phyloP scores from a whole-genome alignment of 1,140 invertebrate species.

The Brachionus calyciflorus region DNA sequence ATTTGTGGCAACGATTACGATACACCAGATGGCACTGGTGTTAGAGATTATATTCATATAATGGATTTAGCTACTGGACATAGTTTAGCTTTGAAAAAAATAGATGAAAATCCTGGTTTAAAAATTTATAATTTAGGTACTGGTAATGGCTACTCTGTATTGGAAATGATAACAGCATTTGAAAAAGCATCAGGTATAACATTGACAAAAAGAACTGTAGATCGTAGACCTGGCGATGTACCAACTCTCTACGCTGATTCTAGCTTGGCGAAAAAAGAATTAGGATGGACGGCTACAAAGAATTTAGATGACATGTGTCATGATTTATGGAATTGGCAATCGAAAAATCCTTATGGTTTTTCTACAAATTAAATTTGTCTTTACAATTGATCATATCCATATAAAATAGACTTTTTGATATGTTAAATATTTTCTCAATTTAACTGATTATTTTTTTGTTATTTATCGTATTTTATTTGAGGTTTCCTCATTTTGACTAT shows the following conservation, averaged over 20 bases:
- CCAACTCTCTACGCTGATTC: conserved; percentile 80
- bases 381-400: too few species aligned
- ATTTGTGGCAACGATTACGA: conserved; percentile 91
- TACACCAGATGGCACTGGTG: conserved; percentile 93
- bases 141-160: conserved; percentile 84
- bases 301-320: conserved; percentile 79
- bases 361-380: too few species aligned
- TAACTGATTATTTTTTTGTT: too few species aligned
- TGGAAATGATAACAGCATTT: conserved; percentile 81
- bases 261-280: conserved; percentile 69
- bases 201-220: conserved; percentile 64
- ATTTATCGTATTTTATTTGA: too few species aligned
- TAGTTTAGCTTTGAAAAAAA: conserved; percentile 75
- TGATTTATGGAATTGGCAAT: conserved; percentile 85
- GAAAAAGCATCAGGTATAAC: conserved; percentile 64
- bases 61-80: conserved; percentile 89
- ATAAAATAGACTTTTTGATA: too few species aligned
- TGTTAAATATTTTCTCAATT: too few species aligned
- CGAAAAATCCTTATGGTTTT: conserved; percentile 61
- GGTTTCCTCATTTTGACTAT: too few species aligned
- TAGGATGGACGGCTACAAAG: conserved; percentile 77
- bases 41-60: conserved; percentile 97
- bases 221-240: conserved; percentile 76
- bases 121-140: conserved; percentile 93
- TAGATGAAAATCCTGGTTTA: conserved; percentile 62